Percentiles rank a stretch among this genome's conserved stretches.
Evolutionary conservation across 2,113 vertebrate genomes (phyloP).

Genomic region (Dendropsophus ebraccatus): DNA sequence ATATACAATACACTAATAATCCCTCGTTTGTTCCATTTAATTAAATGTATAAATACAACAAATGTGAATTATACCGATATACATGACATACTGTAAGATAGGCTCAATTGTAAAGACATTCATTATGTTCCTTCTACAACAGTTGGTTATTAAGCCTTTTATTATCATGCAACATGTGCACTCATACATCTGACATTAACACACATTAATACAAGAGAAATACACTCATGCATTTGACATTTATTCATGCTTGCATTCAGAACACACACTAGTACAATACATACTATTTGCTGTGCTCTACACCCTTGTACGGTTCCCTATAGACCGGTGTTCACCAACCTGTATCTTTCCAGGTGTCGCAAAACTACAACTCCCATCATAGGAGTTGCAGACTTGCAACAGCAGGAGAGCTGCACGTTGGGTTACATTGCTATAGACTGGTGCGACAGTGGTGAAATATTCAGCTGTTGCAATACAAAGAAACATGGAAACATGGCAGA

Average conservation of each 20-base stretch:
- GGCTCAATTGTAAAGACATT: neutral
- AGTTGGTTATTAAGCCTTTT: neutral
- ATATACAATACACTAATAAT: neutral
- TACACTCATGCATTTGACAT: neutral
- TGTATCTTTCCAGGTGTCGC: too few species aligned
- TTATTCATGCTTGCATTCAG: neutral
- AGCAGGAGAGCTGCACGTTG: too few species aligned
- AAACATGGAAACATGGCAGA: too few species aligned
- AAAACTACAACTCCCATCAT: too few species aligned
- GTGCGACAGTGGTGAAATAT: too few species aligned
- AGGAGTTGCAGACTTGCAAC: too few species aligned
- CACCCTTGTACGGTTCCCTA: neutral
- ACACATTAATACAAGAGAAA: neutral
- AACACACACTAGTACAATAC: neutral
- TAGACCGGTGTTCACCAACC: too few species aligned
- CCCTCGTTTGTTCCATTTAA: neutral
- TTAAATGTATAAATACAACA: neutral
- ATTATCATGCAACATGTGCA: neutral
- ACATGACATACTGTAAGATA: neutral
- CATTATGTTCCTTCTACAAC: neutral
- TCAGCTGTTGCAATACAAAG: too few species aligned
- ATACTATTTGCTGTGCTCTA: neutral
- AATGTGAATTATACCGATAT: neutral
- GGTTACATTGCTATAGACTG: too few species aligned
- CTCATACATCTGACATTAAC: neutral